These are phyloP conservation scores for Mythimna ferrago DNA, from an alignment of 2,888 invertebrate species.

Conservation along the genomic window DNA sequence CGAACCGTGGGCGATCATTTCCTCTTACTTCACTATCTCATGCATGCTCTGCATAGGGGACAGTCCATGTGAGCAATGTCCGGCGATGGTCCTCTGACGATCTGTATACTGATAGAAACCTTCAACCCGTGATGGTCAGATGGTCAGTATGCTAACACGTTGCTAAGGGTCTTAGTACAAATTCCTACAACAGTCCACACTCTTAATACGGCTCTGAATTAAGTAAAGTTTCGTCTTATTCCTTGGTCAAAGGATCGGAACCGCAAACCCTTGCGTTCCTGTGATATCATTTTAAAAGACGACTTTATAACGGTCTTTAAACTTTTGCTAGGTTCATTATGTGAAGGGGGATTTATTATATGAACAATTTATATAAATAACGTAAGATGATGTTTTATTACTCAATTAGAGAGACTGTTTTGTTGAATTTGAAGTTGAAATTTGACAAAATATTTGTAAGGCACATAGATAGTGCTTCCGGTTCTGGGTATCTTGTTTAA, in stretches of 20 bases:
- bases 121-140: no score
- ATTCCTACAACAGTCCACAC: background rate
- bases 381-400: background rate
- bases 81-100: no score
- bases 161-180: no score
- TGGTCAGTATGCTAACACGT: background rate
- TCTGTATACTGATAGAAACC: no score
- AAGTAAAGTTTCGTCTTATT: slow-evolving; percentile 17
- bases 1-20: no score
- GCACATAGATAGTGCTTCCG: no score
- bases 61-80: no score
- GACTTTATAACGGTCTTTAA: slow-evolving; percentile 27
- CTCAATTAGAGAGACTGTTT: background rate
- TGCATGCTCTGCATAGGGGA: no score
- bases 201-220: slow-evolving; percentile 3
- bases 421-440: background rate
- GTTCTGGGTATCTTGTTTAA: no score
- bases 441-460: no score
- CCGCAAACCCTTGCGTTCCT: slow-evolving; percentile 48
- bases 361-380: background rate
- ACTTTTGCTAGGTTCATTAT: slow-evolving; percentile 12
- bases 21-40: no score
- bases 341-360: slow-evolving; percentile 21
- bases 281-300: slow-evolving; percentile 45
- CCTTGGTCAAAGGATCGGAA: slow-evolving; percentile 27